Base-by-base conservation (phyloP, 2,888 invertebrate genomes). In the Aplocera efformata region DNA sequence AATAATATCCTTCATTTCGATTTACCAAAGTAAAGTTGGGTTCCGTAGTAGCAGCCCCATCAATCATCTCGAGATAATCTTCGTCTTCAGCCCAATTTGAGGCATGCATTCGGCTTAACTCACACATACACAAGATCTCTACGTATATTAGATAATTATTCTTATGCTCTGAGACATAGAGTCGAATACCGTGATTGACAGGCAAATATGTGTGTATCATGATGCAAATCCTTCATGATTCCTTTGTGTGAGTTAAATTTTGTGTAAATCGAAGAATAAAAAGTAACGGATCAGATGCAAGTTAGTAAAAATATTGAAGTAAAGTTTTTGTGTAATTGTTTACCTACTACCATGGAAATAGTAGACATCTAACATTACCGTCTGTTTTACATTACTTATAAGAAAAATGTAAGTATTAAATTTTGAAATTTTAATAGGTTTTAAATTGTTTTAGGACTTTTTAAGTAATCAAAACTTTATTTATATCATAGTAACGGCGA, bases 51-150 rank as follows among this genome's bases (percentile, higher is more conserved):
- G 50, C 33, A 20, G 44, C 50, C 83, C 88, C 89, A 90, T 90
- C 90, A 90, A 90, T 90, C 90, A 90, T 89, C 80, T 78, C 70
- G 72, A 90, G 91, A 91, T 91, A 90, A 91, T 91, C 91, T 90
- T 86, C 82, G 89, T 88, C 89, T 88, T 89, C 86, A 86, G 76
- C 78, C 79, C 78, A 81, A 82, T 81, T 83, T 80, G 78, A 82
- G 68, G 71, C 77, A 72, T 82, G 80, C 79, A 79, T 63, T 76
- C 74, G 70, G 81, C 82, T 84, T 82, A 84, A 78, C 79, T 51
- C 79, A 30, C 34, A 37, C 27, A 17, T 9, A 32, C n/a, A 40
- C 26, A 22, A 41, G 32, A 33, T 41, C 32, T 42, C 43, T 40
- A 36, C 38, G 37, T 47, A 45, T 32, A 8, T 7, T 10, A 7